phyloP scores from a whole-genome alignment of 2,113 vertebrate genomes.

The Columba janthina region DNA sequence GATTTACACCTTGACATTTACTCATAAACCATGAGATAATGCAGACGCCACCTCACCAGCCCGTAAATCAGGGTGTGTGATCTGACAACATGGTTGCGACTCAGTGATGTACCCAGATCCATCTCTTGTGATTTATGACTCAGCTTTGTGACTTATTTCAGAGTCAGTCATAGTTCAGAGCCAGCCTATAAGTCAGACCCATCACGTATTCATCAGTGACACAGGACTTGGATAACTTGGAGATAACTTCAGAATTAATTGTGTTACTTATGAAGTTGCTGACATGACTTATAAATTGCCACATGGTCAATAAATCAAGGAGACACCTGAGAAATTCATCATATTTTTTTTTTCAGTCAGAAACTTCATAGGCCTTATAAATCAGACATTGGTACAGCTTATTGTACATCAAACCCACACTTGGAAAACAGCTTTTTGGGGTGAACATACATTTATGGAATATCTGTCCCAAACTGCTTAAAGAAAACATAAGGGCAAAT shows the following conservation, averaged over 20 bases:
- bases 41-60: neutral
- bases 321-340: slow-evolving; percentile 52
- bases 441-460: neutral
- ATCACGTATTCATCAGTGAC: slow-evolving; percentile 34
- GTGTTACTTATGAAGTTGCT: slow-evolving; percentile 66
- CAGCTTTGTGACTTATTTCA: slow-evolving; percentile 28
- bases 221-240: slow-evolving; percentile 23
- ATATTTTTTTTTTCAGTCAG: slow-evolving; percentile 13
- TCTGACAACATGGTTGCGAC: neutral
- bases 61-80: neutral
- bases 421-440: neutral
- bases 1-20: neutral
- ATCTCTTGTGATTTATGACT: slow-evolving; percentile 27
- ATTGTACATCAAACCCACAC: neutral
- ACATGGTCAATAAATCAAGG: slow-evolving; percentile 52
- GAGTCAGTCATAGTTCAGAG: slow-evolving; percentile 44
- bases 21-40: neutral
- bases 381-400: slow-evolving; percentile 28
- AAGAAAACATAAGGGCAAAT: neutral
- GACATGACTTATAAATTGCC: slow-evolving; percentile 66
- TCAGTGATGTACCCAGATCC: neutral
- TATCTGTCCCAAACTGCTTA: neutral
- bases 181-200: slow-evolving; percentile 24
- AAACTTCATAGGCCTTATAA: slow-evolving; percentile 38
- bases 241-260: slow-evolving; percentile 68